A percentile compares a stretch with the other conserved stretches of the same genome.
These are phyloP conservation scores for Dendrocincla tyrannina DNA, from an alignment of 2,797 vertebrate genomes.

Conservation along the genomic window DNA sequence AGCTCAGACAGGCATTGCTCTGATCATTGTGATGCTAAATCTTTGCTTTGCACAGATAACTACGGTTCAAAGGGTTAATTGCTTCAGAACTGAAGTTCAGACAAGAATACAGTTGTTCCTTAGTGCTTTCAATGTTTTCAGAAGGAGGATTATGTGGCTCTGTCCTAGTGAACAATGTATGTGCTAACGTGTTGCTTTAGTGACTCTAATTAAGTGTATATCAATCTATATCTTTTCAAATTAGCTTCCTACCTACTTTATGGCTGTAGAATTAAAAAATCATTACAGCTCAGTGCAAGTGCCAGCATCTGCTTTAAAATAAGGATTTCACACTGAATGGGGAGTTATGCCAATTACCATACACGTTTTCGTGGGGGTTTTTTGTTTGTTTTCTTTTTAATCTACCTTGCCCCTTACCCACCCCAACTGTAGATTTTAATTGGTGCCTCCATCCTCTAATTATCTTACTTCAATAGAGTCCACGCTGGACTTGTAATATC, in stretches of 20 bases:
- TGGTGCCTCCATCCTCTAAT: slow-evolving; percentile 29
- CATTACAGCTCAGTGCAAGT: not conserved
- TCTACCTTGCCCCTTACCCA: not conserved
- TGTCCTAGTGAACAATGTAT: not conserved
- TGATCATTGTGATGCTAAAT: not conserved
- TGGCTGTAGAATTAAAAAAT: not conserved
- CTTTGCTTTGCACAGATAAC: not conserved
- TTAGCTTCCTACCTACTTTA: not conserved
- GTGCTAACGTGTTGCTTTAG: not conserved
- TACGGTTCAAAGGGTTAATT: not conserved
- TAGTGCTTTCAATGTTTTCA: not conserved
- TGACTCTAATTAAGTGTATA: not conserved
- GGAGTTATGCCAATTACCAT: not conserved
- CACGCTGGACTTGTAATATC: slow-evolving; percentile 6
- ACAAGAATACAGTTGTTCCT: not conserved
- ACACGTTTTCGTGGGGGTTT: not conserved
- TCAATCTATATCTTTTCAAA: not conserved
- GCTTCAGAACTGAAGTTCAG: not conserved
- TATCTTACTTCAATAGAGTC: slow-evolving; percentile 10
- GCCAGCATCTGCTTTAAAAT: not conserved
- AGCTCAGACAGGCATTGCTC: not conserved
- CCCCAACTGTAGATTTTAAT: slow-evolving; percentile 14
- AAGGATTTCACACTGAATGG: not conserved
- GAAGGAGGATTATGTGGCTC: not conserved
- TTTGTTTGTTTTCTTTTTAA: not conserved